Conservation (phyloP, 2,797 vertebrate species). For the Rhinoraja longicauda region DNA sequence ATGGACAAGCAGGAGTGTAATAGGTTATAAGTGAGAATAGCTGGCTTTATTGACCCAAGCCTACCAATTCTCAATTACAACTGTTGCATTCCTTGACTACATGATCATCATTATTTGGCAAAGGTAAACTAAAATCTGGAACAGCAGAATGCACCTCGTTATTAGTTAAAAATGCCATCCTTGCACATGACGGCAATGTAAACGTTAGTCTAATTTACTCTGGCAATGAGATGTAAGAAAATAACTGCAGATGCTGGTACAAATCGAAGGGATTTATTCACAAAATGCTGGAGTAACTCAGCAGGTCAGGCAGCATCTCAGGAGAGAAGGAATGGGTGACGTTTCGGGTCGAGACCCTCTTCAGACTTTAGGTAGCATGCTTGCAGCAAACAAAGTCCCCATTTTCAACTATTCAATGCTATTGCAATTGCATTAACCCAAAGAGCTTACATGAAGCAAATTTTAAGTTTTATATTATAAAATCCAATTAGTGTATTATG, state of each 20-base stretch:
- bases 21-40: constrained; percentile 26
- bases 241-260: too few relatives aligned
- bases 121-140: neutral
- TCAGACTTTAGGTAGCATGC: neutral
- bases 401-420: neutral
- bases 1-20: neutral
- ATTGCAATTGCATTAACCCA: neutral
- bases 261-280: too few relatives aligned
- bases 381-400: neutral
- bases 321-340: too few relatives aligned
- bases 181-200: neutral
- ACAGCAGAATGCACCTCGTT: neutral
- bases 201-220: neutral
- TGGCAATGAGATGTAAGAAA: neutral
- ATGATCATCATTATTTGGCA: neutral
- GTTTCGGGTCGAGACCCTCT: too few relatives aligned
- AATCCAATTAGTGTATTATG: neutral
- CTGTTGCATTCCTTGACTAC: constrained; percentile 4
- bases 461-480: neutral
- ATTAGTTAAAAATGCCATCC: neutral
- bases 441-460: neutral
- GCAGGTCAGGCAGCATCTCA: too few relatives aligned
- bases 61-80: constrained; percentile 20
- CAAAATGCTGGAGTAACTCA: too few relatives aligned
- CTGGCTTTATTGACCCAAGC: constrained; percentile 16